A percentile compares a stretch with the other conserved stretches of the same genome.
Conservation (phyloP, 1,140 invertebrate species). For the Drosophila baimaii region DNA sequence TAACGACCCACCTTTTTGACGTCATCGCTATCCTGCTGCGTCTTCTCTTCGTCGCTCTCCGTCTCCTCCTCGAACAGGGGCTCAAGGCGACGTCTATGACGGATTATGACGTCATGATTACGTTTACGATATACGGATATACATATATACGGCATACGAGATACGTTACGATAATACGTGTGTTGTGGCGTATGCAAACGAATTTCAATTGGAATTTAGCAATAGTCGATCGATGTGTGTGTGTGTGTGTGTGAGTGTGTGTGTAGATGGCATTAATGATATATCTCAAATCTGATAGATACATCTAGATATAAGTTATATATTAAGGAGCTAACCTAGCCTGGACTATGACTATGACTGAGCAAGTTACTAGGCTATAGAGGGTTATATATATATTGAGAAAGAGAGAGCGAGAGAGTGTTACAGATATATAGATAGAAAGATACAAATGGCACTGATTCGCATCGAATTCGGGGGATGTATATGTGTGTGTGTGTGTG, state of each 20-base stretch:
- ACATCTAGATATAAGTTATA: conserved; percentile 7
- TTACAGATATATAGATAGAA: conserved; percentile 14
- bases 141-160: conserved; percentile 60
- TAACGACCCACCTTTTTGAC: conserved; percentile 84
- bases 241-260: conserved; percentile 15
- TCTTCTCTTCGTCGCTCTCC: conserved; percentile 84
- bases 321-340: conserved; percentile 22
- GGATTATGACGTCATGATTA: neutral
- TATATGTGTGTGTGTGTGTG: too few relatives aligned
- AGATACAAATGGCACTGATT: conserved; percentile 28
- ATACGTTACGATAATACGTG: conserved; percentile 61
- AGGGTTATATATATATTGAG: conserved; percentile 19
- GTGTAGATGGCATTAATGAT: conserved; percentile 61
- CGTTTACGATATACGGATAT: conserved; percentile 35
- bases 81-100: conserved; percentile 86
- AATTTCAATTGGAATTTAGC: conserved; percentile 66
- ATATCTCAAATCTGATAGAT: conserved; percentile 59
- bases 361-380: conserved; percentile 26
- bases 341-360: conserved; percentile 40
- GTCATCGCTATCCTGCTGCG: conserved; percentile 83
- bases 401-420: neutral
- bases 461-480: conserved; percentile 24
- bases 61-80: conserved; percentile 88
- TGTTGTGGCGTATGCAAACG: conserved; percentile 61
- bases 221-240: conserved; percentile 49